Evolutionary conservation across 2,113 vertebrate genomes (phyloP).

Genomic region (Equus quagga): DNA sequence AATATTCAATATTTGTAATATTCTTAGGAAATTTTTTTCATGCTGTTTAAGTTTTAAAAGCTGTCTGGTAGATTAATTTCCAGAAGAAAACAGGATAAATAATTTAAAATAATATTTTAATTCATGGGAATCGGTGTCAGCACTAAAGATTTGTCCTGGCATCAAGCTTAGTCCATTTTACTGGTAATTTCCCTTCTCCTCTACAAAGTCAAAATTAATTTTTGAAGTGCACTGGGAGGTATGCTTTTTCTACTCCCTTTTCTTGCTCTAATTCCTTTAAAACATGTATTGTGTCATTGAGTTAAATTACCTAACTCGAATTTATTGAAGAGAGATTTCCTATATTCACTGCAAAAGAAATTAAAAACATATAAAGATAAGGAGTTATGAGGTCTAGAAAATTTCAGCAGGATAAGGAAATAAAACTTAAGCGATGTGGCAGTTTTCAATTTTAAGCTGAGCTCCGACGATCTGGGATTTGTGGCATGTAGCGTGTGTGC

Average conservation of each 20-base stretch:
- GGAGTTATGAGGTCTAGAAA: neutral
- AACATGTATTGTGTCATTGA: slow-evolving; percentile 65
- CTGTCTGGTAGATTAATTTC: neutral
- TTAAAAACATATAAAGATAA: slow-evolving; percentile 59
- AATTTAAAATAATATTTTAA: slow-evolving; percentile 18
- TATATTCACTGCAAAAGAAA: slow-evolving; percentile 17
- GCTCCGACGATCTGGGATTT: accelerated
- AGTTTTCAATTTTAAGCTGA: neutral
- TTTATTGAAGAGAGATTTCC: slow-evolving; percentile 63
- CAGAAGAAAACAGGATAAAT: neutral
- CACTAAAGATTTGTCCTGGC: slow-evolving; percentile 11
- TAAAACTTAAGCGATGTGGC: no score
- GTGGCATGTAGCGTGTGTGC: accelerated
- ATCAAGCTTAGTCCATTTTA: neutral
- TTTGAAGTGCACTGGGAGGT: neutral
- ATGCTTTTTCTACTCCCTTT: neutral
- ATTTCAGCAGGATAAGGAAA: neutral
- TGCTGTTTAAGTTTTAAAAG: neutral
- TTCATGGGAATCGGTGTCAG: neutral
- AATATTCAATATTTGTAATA: neutral
- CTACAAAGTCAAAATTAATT: slow-evolving; percentile 63
- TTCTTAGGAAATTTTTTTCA: neutral
- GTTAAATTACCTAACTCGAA: slow-evolving; percentile 61
- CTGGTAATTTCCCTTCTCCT: slow-evolving; percentile 6
- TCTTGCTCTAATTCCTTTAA: slow-evolving; percentile 41